phyloP scores from a whole-genome alignment of 2,888 invertebrate species.

The Hypena proboscidalis region DNA sequence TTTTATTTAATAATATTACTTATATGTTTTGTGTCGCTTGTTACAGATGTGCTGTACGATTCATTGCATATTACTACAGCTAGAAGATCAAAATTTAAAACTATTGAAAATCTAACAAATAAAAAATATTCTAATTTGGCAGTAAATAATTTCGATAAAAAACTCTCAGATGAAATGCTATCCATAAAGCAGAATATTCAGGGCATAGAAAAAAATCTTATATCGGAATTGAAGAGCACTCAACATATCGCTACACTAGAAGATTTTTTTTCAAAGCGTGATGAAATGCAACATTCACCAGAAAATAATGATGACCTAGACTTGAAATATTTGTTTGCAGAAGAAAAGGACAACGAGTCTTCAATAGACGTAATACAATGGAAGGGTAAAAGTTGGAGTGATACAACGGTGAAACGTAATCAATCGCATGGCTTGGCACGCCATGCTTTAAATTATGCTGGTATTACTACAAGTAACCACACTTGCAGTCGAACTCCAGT shows the following conservation, averaged over 20 bases:
- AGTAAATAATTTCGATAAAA: constrained; percentile 65
- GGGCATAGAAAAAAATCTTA: constrained; percentile 50
- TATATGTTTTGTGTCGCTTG: constrained; percentile 1
- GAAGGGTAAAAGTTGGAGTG: constrained; percentile 7
- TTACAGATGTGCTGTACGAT: constrained; percentile 44
- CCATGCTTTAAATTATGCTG: constrained; percentile 7
- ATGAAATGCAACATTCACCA: constrained; percentile 19
- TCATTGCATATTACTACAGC: constrained; percentile 28
- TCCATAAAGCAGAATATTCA: constrained; percentile 62
- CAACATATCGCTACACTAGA: constrained; percentile 56
- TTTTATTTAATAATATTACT: constrained; percentile 2
- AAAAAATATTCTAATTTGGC: constrained; percentile 52
- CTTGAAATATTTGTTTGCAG: constrained; percentile 10
- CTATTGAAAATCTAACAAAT: constrained; percentile 41
- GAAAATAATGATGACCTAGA: constrained; percentile 25
- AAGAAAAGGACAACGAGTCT: constrained; percentile 13
- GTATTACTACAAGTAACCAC: constrained; percentile 36
- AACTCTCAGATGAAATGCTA: constrained; percentile 68
- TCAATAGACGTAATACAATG: constrained; percentile 1
- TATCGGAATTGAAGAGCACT: constrained; percentile 40
- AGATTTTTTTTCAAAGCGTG: constrained; percentile 41
- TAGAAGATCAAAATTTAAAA: constrained; percentile 40
- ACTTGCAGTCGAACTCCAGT: constrained; percentile 41
- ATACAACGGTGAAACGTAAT: constrained; percentile 17
- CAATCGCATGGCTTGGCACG: constrained; percentile 48